Conservation (phyloP, 2,113 vertebrate genomes). For the Globicephala melas region DNA sequence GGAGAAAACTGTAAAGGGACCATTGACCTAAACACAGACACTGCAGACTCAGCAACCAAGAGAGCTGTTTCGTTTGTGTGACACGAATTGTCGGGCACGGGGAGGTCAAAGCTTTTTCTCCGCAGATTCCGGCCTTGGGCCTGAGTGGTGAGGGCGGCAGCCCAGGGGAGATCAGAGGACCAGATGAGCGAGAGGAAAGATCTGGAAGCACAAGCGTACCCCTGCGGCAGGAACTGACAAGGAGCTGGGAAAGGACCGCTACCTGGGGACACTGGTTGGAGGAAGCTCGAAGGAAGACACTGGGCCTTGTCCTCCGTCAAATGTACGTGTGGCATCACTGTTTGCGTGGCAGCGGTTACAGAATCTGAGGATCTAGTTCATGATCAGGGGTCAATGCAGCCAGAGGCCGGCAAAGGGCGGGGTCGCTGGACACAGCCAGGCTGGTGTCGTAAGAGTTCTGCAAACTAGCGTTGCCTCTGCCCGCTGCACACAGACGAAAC, state of each 20-base stretch:
- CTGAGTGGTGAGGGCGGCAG: neutral
- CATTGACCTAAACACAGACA: neutral
- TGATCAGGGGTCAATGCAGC: fast-evolving
- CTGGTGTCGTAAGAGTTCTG: neutral
- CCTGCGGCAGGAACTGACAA: neutral
- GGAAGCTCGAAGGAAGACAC: neutral
- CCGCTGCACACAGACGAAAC: fast-evolving
- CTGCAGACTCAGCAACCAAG: neutral
- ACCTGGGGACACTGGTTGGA: neutral
- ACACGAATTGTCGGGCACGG: too few relatives aligned
- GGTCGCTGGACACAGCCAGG: neutral
- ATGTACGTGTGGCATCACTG: neutral
- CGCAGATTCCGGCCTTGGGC: neutral
- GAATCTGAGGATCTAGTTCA: neutral
- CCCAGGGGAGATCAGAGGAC: neutral
- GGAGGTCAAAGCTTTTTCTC: neutral
- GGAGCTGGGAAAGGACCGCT: neutral
- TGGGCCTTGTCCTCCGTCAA: neutral
- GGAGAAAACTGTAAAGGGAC: neutral
- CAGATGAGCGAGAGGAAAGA: neutral
- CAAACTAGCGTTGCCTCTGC: neutral
- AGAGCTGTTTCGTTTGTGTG: neutral
- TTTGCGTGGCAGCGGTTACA: neutral
- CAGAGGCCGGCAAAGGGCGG: neutral
- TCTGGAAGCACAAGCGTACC: neutral